Evolutionary conservation across 2,888 invertebrate species (phyloP), one percentile per base, ranked within the genome.

Genomic region (Dynastes maya): DNA sequence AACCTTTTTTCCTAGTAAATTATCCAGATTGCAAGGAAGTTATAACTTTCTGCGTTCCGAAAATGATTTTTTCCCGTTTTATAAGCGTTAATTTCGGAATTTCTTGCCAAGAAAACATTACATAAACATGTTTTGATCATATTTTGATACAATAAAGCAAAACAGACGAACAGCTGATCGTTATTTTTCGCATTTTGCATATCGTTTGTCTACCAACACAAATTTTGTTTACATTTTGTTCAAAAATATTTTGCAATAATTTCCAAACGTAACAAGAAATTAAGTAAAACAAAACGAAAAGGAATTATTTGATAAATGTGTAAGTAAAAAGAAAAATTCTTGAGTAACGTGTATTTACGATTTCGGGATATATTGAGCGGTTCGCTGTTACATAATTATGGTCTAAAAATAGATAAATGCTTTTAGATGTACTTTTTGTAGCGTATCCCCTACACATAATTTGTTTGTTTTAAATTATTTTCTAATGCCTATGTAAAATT

Each of bases 151-250:
- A 71, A 71, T 63, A 58, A 13, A 71, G 71, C 65, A 65, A 77
- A 68, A 70, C 70, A 77, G 55, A 61, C 32, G 63, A 77, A 77
- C 77, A 77, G 77, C 77, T 77, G 77, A 77, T 71, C 40, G 27
- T 37, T 63, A 70, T 77, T 76, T 77, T 77, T 37, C 13, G 16
- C 53, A 32, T 45, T 45, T 45, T 45, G 9, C 55, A 27, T 32
- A 49, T 45, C 22, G 29, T 55, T 45, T 11, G 45, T 45, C 45
- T 76, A 64, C 75, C 75, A 76, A 76, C 75, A n/a, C 27, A 40
- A 68, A 68, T 40, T 22, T 45, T 45, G 51, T 68, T 68, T 68
- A 68, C 51, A 45, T 68, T 68, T 6, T 6, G 58, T n/a, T 32
- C 11, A 45, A 45, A 45, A 45, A 2, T 45, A 45, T 9, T 45